These are phyloP conservation scores for Struthidea cinerea DNA, from an alignment of 2,113 vertebrate genomes.

Conservation along the genomic window DNA sequence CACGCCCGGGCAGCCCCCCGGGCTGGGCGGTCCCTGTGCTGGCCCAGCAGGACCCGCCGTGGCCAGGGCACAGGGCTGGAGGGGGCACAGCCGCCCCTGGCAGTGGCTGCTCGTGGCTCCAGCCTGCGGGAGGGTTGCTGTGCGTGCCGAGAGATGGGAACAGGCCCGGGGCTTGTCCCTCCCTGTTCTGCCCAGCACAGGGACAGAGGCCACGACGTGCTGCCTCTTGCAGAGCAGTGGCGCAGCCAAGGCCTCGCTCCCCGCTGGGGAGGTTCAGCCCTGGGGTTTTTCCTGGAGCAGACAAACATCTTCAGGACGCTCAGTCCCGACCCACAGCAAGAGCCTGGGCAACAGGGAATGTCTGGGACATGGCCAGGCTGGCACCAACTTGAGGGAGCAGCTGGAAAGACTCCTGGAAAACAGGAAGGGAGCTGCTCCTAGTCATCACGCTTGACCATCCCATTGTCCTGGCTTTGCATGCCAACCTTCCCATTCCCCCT, in stretches of 20 bases:
- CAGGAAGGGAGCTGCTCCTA: not conserved
- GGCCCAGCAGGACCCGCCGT: fast-evolving
- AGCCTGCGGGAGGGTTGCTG: not conserved
- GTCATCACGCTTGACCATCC: not conserved
- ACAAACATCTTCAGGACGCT: not conserved
- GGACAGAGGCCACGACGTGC: not conserved
- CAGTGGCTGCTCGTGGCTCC: not conserved
- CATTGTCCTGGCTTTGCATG: not conserved
- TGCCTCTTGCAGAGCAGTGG: not conserved
- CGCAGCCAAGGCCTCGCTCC: not conserved
- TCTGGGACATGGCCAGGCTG: fast-evolving
- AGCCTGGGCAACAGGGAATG: not conserved
- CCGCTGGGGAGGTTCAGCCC: not conserved
- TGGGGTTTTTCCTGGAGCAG: not conserved
- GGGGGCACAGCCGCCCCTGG: not conserved
- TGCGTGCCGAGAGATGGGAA: not conserved
- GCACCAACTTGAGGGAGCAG: not conserved
- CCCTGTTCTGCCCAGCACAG: not conserved
- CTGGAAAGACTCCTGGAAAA: not conserved
- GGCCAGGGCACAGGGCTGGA: not conserved
- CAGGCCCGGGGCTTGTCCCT: not conserved
- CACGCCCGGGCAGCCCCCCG: not conserved
- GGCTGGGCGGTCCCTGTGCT: fast-evolving
- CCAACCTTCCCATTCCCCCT: not conserved
- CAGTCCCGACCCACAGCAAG: fast-evolving